phyloP scores from a whole-genome alignment of 2,888 invertebrate genomes.

The Sinopyrophorus schimmeli region DNA sequence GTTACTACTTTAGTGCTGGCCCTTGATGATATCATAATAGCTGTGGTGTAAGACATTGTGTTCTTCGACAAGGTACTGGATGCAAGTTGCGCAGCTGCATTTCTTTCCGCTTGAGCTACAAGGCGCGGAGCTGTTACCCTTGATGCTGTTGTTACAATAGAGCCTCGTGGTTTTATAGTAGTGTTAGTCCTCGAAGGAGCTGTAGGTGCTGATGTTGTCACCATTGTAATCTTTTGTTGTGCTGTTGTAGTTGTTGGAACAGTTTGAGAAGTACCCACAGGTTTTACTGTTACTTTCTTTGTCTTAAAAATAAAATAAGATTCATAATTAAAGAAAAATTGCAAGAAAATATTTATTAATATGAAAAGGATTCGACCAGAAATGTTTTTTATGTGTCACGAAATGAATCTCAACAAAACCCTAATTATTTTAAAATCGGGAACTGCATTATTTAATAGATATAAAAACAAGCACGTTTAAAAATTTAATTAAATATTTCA shows the following conservation, averaged over 20 bases:
- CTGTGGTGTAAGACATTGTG: constrained; percentile 62
- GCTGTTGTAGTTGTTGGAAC: constrained; percentile 29
- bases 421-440: too few relatives aligned
- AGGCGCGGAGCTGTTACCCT: constrained; percentile 58
- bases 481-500: background rate
- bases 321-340: background rate
- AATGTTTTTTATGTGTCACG: too few relatives aligned
- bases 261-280: constrained; percentile 33
- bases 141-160: constrained; percentile 39
- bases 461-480: too few relatives aligned
- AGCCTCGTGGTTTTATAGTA: constrained; percentile 46
- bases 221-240: constrained; percentile 43
- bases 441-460: too few relatives aligned
- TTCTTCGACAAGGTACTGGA: constrained; percentile 62
- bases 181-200: constrained; percentile 36
- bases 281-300: constrained; percentile 52
- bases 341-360: background rate
- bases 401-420: too few relatives aligned
- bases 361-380: too few relatives aligned
- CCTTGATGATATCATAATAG: constrained; percentile 58
- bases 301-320: constrained; percentile 38
- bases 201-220: constrained; percentile 39
- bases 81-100: constrained; percentile 50
- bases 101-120: constrained; percentile 60
- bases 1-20: constrained; percentile 43